A percentile compares a stretch with the other conserved stretches of the same genome.
These are phyloP conservation scores for Brachionus paranguensis DNA, from an alignment of 1,140 invertebrate genomes.

Conservation along the genomic window DNA sequence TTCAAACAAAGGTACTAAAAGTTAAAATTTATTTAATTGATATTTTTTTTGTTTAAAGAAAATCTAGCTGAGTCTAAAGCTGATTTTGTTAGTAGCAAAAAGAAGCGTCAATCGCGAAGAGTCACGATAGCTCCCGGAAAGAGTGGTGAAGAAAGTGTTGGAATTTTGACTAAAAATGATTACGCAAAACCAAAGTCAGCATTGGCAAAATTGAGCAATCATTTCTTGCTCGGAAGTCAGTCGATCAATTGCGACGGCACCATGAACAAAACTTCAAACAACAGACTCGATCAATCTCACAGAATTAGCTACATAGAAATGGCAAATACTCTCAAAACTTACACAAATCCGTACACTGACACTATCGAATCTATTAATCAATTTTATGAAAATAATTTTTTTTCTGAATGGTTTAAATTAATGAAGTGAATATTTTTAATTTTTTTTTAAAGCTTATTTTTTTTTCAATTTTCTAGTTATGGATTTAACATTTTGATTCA, in stretches of 20 bases:
- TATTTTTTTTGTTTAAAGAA: background rate
- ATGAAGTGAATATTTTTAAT: background rate
- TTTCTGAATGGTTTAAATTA: conserved; percentile 36
- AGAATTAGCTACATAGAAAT: conserved; percentile 33
- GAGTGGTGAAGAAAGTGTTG: background rate
- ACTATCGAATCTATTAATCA: background rate
- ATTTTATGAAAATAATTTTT: conserved; percentile 3
- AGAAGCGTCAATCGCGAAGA: background rate
- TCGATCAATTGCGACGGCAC: background rate
- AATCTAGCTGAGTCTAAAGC: background rate
- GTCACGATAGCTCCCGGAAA: background rate
- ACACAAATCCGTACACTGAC: background rate
- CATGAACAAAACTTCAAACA: conserved; percentile 33
- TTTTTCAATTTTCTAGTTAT: conserved; percentile 60
- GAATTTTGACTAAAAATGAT: background rate
- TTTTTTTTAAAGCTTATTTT: background rate
- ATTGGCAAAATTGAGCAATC: background rate
- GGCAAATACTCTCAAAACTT: conserved; percentile 8
- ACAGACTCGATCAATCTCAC: conserved; percentile 22
- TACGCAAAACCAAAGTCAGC: background rate
- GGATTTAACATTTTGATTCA: conserved; percentile 78
- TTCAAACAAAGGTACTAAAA: background rate
- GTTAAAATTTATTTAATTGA: background rate
- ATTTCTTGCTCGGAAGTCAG: conserved; percentile 29
- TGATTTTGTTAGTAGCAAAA: conserved; percentile 5